Evolutionary conservation across 2,113 vertebrate species (phyloP).

Genomic region (Hemicordylus capensis): DNA sequence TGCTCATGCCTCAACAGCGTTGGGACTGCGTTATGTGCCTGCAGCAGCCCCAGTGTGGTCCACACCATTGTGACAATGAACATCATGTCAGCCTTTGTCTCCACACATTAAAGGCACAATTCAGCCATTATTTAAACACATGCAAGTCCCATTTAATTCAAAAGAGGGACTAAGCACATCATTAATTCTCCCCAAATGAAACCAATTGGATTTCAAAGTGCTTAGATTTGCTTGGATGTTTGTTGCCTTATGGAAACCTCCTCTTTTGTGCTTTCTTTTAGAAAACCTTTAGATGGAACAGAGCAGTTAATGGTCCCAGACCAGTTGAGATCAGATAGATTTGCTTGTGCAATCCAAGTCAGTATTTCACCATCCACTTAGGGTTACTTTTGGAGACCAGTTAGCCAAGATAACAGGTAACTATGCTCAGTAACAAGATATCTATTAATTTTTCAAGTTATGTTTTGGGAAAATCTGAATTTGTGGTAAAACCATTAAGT

Average conservation of each 20-base stretch:
- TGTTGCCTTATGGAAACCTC: background rate
- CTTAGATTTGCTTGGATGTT: background rate
- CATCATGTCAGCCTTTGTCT: no score
- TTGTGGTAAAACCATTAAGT: background rate
- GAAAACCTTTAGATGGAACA: slow-evolving; percentile 38
- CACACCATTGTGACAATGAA: no score
- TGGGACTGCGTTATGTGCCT: no score
- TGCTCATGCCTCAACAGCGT: no score
- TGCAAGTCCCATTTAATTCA: background rate
- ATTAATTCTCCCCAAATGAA: background rate
- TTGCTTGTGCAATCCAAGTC: background rate
- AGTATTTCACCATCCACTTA: background rate
- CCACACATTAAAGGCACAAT: background rate
- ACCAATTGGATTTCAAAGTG: background rate
- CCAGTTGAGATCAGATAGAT: slow-evolving; percentile 34
- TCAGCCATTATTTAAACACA: slow-evolving; percentile 4
- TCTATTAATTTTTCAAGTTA: background rate
- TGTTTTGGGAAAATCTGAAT: background rate
- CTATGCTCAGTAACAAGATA: background rate
- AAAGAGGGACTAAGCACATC: slow-evolving; percentile 1
- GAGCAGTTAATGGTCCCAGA: slow-evolving; percentile 11
- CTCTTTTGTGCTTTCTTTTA: background rate
- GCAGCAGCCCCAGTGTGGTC: no score
- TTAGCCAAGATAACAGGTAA: slow-evolving; percentile 8
- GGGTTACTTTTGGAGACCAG: background rate